phyloP scores from a whole-genome alignment of 2,113 vertebrate genomes.

The Heterochromis multidens region DNA sequence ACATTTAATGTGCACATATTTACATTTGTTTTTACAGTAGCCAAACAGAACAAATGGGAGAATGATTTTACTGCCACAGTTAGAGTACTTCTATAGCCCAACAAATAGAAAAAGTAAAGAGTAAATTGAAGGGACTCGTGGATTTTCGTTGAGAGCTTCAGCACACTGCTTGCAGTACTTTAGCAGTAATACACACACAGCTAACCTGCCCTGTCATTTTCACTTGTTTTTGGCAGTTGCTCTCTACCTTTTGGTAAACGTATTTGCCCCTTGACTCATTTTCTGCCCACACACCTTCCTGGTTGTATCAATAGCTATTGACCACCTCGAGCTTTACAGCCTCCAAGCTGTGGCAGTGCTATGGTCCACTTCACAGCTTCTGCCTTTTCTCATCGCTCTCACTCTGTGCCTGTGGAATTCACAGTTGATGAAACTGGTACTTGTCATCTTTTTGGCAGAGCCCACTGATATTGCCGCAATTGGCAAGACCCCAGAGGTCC shows the following conservation, averaged over 20 bases:
- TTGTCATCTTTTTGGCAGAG: slow-evolving; percentile 77
- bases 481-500: slow-evolving; percentile 63
- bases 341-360: slow-evolving; percentile 23
- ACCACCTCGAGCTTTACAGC: slow-evolving; percentile 44
- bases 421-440: slow-evolving; percentile 57
- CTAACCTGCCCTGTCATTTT: background rate
- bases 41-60: background rate
- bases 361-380: slow-evolving; percentile 18
- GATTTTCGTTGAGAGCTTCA: background rate
- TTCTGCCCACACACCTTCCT: background rate
- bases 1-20: background rate
- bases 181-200: background rate
- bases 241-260: background rate
- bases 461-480: slow-evolving; percentile 58
- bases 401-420: slow-evolving; percentile 8
- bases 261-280: background rate
- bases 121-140: background rate
- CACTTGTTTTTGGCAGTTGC: background rate
- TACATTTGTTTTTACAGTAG: background rate
- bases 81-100: background rate
- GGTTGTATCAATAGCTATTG: slow-evolving; percentile 35
- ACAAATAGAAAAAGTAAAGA: background rate
- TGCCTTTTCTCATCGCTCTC: slow-evolving; percentile 19
- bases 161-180: background rate
- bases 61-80: background rate